phyloP scores from a whole-genome alignment of 2,797 vertebrate species.

The Percopsis omiscomaycus region DNA sequence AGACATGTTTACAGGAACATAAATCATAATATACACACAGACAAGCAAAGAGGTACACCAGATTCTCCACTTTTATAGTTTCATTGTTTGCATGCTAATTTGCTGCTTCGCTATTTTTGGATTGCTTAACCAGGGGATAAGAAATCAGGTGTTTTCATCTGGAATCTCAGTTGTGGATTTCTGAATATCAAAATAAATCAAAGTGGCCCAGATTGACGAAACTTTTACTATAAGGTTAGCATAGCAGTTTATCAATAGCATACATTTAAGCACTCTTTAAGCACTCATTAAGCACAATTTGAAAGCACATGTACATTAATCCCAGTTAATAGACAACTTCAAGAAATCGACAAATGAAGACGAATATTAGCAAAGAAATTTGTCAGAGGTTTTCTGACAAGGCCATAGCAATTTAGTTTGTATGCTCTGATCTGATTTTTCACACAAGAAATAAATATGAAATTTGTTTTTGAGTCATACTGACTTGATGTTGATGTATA shows the following conservation, averaged over 20 bases:
- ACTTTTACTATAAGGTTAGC: slow-evolving; percentile 32
- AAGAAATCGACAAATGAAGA: slow-evolving; percentile 3
- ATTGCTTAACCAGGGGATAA: slow-evolving; percentile 13
- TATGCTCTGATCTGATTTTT: slow-evolving; percentile 24
- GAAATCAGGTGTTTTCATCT: slow-evolving; percentile 2
- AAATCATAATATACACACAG: background rate
- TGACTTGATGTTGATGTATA: slow-evolving; percentile 53
- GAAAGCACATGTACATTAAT: slow-evolving; percentile 66
- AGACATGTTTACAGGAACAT: background rate
- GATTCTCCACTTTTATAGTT: background rate
- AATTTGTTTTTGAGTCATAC: slow-evolving; percentile 57
- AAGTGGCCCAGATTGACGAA: background rate
- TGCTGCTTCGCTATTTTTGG: slow-evolving; percentile 17
- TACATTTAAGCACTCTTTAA: slow-evolving; percentile 58
- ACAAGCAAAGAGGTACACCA: slow-evolving; percentile 9
- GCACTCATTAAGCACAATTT: slow-evolving; percentile 72
- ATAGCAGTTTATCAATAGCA: slow-evolving; percentile 55
- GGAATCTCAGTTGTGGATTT: slow-evolving; percentile 18
- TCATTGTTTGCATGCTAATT: slow-evolving; percentile 16
- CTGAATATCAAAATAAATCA: slow-evolving; percentile 28
- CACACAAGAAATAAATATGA: background rate
- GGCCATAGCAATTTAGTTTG: slow-evolving; percentile 59
- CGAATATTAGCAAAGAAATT: background rate
- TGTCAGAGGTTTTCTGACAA: slow-evolving; percentile 14
- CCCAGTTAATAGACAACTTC: slow-evolving; percentile 9